A percentile compares a stretch with the other conserved stretches of the same genome.
Conservation (phyloP, 2,113 vertebrate genomes). For the Noturus placidus region DNA sequence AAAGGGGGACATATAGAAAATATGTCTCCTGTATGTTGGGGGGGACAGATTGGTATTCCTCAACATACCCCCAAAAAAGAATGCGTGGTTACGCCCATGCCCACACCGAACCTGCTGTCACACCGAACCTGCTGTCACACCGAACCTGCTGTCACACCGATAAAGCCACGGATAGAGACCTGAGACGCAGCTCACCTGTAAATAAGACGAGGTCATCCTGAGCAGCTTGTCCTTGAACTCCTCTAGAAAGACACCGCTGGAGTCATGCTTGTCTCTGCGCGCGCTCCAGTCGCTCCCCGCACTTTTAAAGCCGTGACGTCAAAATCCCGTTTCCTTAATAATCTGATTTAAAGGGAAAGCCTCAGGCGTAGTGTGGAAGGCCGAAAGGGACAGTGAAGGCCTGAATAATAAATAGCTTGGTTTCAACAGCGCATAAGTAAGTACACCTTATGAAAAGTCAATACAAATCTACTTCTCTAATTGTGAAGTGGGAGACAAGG, state of each 20-base stretch:
- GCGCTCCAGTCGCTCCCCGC: conserved; percentile 39
- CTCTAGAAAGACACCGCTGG: conserved; percentile 27
- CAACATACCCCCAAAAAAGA: no score
- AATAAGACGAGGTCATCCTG: conserved; percentile 67
- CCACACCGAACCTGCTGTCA: no score
- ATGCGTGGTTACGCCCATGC: no score
- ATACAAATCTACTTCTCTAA: neutral
- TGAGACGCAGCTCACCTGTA: conserved; percentile 64
- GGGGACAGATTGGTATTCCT: no score
- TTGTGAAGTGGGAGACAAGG: neutral
- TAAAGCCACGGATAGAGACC: neutral
- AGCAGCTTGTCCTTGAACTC: conserved; percentile 36
- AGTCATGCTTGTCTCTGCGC: conserved; percentile 47
- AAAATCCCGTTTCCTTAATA: conserved; percentile 70
- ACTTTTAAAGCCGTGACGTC: conserved; percentile 68
- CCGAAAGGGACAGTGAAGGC: neutral
- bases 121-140: no score
- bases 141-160: neutral
- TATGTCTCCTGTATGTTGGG: no score
- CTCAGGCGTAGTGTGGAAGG: conserved; percentile 3
- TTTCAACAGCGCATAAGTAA: neutral
- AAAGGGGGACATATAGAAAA: no score
- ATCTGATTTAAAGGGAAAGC: conserved; percentile 64
- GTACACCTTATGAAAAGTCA: neutral
- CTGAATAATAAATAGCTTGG: neutral